These are phyloP conservation scores for Bovichtus diacanthus DNA, from an alignment of 2,797 vertebrate species.

Conservation along the genomic window DNA sequence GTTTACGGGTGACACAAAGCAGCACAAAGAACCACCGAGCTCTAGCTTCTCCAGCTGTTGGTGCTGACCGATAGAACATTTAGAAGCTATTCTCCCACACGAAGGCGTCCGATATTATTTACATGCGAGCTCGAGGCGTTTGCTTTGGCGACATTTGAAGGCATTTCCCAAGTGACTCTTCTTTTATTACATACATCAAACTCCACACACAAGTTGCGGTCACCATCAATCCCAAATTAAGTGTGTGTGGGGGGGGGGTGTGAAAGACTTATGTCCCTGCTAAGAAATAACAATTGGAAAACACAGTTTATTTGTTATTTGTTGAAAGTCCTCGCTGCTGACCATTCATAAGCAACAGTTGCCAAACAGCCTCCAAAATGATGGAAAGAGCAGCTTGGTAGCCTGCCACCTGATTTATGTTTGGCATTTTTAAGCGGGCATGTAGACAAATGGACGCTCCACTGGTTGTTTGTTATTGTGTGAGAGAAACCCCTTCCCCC, in stretches of 20 bases:
- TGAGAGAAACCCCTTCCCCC: slow-evolving; percentile 46
- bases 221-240: slow-evolving; percentile 35
- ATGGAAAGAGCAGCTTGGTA: slow-evolving; percentile 73
- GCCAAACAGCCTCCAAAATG: slow-evolving; percentile 54
- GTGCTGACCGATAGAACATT: slow-evolving; percentile 50
- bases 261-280: slow-evolving; percentile 27
- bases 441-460: slow-evolving; percentile 73
- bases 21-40: slow-evolving; percentile 51
- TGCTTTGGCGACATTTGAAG: slow-evolving; percentile 37
- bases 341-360: slow-evolving; percentile 56
- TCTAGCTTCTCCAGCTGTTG: slow-evolving; percentile 70
- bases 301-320: slow-evolving; percentile 50
- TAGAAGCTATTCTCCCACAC: slow-evolving; percentile 50
- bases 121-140: slow-evolving; percentile 44
- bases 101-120: slow-evolving; percentile 54
- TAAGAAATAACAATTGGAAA: slow-evolving; percentile 40
- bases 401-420: slow-evolving; percentile 79
- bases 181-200: slow-evolving; percentile 49
- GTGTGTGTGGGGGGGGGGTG: slow-evolving; percentile 4
- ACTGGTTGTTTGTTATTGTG: slow-evolving; percentile 72
- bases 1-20: slow-evolving; percentile 60
- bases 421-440: slow-evolving; percentile 66
- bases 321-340: slow-evolving; percentile 35
- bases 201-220: slow-evolving; percentile 32
- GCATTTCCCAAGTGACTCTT: slow-evolving; percentile 48